These are phyloP conservation scores for Agelaius tricolor DNA, from an alignment of 2,113 vertebrate species.

Conservation along the genomic window DNA sequence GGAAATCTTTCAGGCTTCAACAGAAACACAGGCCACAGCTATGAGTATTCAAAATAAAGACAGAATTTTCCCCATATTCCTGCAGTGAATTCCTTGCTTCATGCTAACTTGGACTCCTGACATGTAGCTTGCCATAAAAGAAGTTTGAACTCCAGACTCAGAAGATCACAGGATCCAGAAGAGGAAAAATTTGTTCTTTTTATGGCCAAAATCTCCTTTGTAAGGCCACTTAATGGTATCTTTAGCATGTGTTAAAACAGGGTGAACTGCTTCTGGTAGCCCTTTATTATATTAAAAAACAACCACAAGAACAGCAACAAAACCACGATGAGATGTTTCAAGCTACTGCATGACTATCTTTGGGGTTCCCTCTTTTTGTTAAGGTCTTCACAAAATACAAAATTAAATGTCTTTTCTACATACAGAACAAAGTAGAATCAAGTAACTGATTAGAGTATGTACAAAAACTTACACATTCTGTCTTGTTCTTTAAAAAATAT, in stretches of 20 bases:
- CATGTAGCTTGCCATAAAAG: not conserved
- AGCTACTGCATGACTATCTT: slow-evolving; percentile 60
- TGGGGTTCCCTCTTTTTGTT: slow-evolving; percentile 73
- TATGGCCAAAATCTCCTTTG: not conserved
- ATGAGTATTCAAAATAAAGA: not conserved
- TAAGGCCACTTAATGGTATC: not conserved
- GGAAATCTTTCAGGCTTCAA: not conserved
- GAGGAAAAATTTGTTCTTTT: not conserved
- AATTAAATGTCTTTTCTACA: slow-evolving; percentile 67
- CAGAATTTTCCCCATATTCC: not conserved
- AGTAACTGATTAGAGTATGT: slow-evolving; percentile 75
- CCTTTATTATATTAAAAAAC: slow-evolving; percentile 63
- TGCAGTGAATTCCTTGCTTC: not conserved
- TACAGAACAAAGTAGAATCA: slow-evolving; percentile 72
- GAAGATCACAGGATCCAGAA: not conserved
- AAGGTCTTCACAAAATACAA: slow-evolving; percentile 72
- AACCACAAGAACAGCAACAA: slow-evolving; percentile 40
- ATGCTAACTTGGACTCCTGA: not conserved
- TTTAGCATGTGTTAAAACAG: not conserved
- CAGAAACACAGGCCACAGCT: not conserved
- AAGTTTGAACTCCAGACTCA: not conserved
- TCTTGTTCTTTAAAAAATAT: slow-evolving; percentile 80
- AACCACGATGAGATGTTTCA: slow-evolving; percentile 31
- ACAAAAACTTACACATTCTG: slow-evolving; percentile 76
- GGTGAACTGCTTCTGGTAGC: slow-evolving; percentile 26